phyloP scores from a whole-genome alignment of 1,140 invertebrate species.

The Berghia stephanieae region DNA sequence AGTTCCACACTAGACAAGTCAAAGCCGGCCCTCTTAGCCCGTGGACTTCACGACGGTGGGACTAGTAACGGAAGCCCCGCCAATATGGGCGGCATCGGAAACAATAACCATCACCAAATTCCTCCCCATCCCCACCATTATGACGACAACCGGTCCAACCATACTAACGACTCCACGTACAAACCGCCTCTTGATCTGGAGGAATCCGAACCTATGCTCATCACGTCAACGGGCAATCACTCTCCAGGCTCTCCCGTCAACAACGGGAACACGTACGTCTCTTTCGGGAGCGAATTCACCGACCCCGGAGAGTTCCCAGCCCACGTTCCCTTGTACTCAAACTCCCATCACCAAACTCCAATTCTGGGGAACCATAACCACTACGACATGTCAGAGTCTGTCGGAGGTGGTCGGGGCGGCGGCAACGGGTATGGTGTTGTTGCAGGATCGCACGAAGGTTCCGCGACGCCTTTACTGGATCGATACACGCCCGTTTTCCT shows the following conservation, averaged over 20 bases:
- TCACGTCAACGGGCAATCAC: too few species aligned
- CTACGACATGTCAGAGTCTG: too few species aligned
- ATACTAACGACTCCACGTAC: constrained; percentile 32
- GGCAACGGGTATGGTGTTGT: too few species aligned
- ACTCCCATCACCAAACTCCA: too few species aligned
- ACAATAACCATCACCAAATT: constrained; percentile 22
- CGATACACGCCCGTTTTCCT: constrained; percentile 45
- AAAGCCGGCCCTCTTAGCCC: too few species aligned
- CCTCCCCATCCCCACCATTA: constrained; percentile 25
- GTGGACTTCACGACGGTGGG: constrained; percentile 18
- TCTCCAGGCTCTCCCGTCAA: constrained; percentile 31
- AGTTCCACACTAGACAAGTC: constrained; percentile 11
- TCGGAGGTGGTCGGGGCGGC: too few species aligned
- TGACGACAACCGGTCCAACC: constrained; percentile 35
- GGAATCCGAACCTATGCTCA: constrained; percentile 31
- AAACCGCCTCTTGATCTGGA: constrained; percentile 28
- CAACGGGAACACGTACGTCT: constrained; percentile 52
- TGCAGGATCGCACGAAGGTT: constrained; percentile 50
- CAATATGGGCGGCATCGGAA: too few species aligned
- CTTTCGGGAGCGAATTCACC: constrained; percentile 48
- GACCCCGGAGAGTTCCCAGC: constrained; percentile 37
- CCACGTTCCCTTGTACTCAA: constrained; percentile 32
- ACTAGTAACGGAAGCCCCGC: constrained; percentile 22
- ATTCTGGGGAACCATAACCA: too few species aligned
- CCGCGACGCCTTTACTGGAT: constrained; percentile 51